phyloP scores from a whole-genome alignment of 1,140 invertebrate genomes.

The Samia ricini region DNA sequence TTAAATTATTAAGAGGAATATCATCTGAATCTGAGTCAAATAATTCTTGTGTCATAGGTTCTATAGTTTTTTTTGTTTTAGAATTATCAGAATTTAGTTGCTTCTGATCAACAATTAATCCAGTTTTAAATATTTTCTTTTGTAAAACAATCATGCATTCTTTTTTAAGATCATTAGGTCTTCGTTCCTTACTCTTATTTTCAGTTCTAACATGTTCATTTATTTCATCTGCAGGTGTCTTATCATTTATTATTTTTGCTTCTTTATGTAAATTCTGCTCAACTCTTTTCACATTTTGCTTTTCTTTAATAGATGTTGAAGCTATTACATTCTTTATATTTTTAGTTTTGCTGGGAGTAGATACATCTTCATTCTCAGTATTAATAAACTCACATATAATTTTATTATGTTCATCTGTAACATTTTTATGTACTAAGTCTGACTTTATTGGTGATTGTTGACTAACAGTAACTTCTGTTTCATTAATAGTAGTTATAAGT shows the following conservation, averaged over 20 bases:
- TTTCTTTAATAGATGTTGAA: background rate
- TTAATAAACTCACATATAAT: background rate
- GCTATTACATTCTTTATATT: background rate
- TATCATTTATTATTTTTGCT: background rate
- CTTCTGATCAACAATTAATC: conserved; percentile 5
- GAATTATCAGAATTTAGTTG: background rate
- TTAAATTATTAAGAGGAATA: conserved; percentile 34
- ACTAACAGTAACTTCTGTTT: background rate
- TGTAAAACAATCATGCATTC: conserved; percentile 65
- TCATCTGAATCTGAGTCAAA: conserved; percentile 64
- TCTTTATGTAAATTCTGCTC: background rate
- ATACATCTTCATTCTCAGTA: background rate
- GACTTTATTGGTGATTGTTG: background rate
- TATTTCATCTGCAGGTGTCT: background rate
- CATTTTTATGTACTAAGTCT: background rate
- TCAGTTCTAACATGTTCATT: conserved; percentile 10
- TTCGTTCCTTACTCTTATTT: conserved; percentile 30
- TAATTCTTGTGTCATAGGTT: conserved; percentile 29
- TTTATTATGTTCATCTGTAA: background rate
- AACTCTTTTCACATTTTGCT: background rate
- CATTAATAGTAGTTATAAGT: conserved; percentile 24
- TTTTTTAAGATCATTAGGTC: conserved; percentile 56
- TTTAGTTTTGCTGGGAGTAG: conserved; percentile 1
- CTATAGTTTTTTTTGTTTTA: conserved; percentile 11
- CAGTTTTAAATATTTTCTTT: conserved; percentile 51